phyloP scores from a whole-genome alignment of 2,888 invertebrate genomes.

The Halocaridina rubra region DNA sequence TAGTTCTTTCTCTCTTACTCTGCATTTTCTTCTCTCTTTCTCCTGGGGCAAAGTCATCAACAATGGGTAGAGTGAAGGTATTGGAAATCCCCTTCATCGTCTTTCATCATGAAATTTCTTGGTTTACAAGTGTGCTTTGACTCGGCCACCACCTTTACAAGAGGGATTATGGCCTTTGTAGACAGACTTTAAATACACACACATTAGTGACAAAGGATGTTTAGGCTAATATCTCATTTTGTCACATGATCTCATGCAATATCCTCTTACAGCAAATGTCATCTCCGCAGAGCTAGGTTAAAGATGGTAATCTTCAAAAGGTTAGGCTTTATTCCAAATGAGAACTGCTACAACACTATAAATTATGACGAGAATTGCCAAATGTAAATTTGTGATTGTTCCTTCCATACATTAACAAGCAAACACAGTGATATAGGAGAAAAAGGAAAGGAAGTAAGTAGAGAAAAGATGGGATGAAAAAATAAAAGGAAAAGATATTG shows the following conservation, averaged over 20 bases:
- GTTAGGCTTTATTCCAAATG: constrained; percentile 60
- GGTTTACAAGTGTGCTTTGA: neutral
- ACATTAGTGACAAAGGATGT: neutral
- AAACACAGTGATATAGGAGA: constrained; percentile 39
- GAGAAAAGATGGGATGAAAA: neutral
- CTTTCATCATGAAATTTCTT: no score
- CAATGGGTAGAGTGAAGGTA: no score
- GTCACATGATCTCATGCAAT: neutral
- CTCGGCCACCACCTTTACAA: neutral
- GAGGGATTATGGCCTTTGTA: neutral
- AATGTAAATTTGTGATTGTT: constrained; percentile 60
- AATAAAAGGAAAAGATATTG: neutral
- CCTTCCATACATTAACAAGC: constrained; percentile 58
- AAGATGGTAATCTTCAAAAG: constrained; percentile 27
- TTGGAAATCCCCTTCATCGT: no score
- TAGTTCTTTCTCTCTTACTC: no score
- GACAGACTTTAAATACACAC: neutral
- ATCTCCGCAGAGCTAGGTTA: neutral
- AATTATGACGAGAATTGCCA: constrained; percentile 59
- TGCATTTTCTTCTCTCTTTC: no score
- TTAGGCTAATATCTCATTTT: neutral
- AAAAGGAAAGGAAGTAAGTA: constrained; percentile 30
- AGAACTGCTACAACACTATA: constrained; percentile 60
- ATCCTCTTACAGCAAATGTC: neutral
- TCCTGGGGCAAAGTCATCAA: no score